Conservation (phyloP, 2,888 invertebrate species). For the Petrolisthes cinctipes region DNA sequence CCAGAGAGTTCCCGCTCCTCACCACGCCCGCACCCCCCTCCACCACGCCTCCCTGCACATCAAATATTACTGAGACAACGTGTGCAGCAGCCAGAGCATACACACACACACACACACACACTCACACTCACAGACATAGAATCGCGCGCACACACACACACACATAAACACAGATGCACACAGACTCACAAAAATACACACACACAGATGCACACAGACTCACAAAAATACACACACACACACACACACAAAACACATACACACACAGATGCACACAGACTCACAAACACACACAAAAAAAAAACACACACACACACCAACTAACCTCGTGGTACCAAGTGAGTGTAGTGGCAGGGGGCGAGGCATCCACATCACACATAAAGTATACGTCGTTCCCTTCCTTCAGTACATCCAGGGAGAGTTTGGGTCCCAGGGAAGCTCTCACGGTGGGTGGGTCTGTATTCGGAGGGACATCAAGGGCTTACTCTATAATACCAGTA, state of each 20-base stretch:
- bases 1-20: slow-evolving; percentile 50
- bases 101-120: background rate
- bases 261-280: too few species aligned
- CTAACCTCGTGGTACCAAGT: slow-evolving; percentile 54
- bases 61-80: background rate
- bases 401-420: slow-evolving; percentile 39
- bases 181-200: too few species aligned
- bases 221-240: too few species aligned
- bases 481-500: background rate
- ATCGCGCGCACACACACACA: too few species aligned
- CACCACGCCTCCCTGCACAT: slow-evolving; percentile 19
- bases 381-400: slow-evolving; percentile 59
- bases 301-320: background rate
- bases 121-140: background rate
- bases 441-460: slow-evolving; percentile 49
- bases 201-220: background rate
- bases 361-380: slow-evolving; percentile 56
- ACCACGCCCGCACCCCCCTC: slow-evolving; percentile 37
- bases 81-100: background rate
- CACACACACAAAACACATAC: too few species aligned
- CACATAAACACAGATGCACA: background rate
- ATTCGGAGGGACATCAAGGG: background rate
- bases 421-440: slow-evolving; percentile 41
- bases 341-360: slow-evolving; percentile 38
- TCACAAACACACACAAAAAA: too few species aligned